Evolutionary conservation across 1,140 invertebrate genomes (phyloP).

Genomic region (Arctopsyche grandis): DNA sequence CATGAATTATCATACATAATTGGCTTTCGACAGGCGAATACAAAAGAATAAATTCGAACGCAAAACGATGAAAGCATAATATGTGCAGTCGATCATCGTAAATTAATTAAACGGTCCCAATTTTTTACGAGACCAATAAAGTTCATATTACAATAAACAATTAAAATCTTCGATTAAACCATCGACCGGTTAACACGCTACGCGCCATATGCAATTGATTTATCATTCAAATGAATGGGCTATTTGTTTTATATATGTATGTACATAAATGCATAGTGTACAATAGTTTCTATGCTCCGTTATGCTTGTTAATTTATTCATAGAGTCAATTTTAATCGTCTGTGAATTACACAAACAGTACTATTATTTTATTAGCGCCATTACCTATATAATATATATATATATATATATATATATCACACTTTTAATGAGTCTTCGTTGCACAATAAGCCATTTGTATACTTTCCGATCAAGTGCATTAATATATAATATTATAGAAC

Average conservation of each 20-base stretch:
- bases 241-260: background rate
- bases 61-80: background rate
- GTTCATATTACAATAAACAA: background rate
- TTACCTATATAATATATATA: background rate
- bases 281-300: no score
- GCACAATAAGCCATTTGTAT: no score
- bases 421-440: no score
- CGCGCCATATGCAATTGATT: background rate
- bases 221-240: background rate
- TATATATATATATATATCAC: no score
- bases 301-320: background rate
- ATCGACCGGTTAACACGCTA: background rate
- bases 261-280: background rate
- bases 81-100: background rate
- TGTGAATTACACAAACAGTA: background rate
- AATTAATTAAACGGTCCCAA: conserved; percentile 1
- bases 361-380: background rate
- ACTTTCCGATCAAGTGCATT: no score
- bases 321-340: background rate
- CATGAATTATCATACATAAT: no score
- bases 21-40: background rate
- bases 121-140: background rate
- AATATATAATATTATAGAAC: no score
- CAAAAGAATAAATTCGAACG: background rate
- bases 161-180: background rate